A percentile compares a stretch with the other conserved stretches of the same genome.
These are phyloP conservation scores for Unio pictorum DNA, from an alignment of 2,888 invertebrate species.

Conservation along the genomic window DNA sequence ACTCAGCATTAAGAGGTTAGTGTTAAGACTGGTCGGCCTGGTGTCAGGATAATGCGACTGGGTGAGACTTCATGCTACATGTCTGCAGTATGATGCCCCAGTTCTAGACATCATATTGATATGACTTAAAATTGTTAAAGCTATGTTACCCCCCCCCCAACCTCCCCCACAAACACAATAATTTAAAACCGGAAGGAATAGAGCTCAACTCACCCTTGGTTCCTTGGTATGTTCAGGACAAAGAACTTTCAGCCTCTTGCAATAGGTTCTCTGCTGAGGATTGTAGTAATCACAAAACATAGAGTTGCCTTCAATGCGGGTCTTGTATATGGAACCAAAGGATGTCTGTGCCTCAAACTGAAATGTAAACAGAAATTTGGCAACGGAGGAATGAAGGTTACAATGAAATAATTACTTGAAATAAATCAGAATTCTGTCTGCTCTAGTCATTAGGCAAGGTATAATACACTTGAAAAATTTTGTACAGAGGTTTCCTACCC, in stretches of 20 bases:
- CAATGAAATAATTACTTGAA: background rate
- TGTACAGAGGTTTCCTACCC: no score
- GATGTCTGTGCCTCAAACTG: conserved; percentile 96
- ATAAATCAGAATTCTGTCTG: conserved; percentile 1
- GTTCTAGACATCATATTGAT: no score
- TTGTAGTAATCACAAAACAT: conserved; percentile 99
- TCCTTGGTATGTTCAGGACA: conserved; percentile 97
- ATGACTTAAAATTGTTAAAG: no score
- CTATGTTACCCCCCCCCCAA: no score
- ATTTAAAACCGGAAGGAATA: background rate
- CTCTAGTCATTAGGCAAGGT: background rate
- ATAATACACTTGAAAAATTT: no score
- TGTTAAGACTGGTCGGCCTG: no score
- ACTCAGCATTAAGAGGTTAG: no score
- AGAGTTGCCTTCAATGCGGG: conserved; percentile 93
- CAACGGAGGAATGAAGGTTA: background rate
- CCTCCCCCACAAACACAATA: background rate
- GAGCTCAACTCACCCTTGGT: conserved; percentile 56
- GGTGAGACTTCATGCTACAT: no score
- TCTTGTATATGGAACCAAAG: conserved; percentile 95
- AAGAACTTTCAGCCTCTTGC: conserved; percentile 93
- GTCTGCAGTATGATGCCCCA: no score
- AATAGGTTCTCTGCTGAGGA: conserved; percentile 89
- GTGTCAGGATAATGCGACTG: no score
- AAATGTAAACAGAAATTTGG: conserved; percentile 38